phyloP scores from a whole-genome alignment of 2,113 vertebrate species.

The Otolemur garnettii region DNA sequence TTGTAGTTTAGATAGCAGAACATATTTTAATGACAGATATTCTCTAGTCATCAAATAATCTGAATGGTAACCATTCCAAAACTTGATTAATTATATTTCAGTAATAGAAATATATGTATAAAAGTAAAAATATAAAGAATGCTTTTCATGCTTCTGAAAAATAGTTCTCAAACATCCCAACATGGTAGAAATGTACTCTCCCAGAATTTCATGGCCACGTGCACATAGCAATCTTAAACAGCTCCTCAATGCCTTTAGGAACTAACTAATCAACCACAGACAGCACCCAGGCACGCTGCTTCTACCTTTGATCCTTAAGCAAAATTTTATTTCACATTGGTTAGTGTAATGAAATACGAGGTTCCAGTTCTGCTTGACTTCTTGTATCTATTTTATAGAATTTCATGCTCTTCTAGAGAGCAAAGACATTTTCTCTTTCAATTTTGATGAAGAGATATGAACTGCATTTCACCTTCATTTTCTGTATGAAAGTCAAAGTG shows the following conservation, averaged over 20 bases:
- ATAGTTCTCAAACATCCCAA: neutral
- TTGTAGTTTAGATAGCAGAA: neutral
- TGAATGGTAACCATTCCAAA: neutral
- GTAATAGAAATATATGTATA: neutral
- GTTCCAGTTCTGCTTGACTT: slow-evolving; percentile 61
- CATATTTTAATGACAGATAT: neutral
- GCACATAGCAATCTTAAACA: neutral
- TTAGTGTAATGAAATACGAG: neutral
- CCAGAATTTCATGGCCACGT: neutral
- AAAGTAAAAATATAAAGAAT: slow-evolving; percentile 27
- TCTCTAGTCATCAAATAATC: neutral
- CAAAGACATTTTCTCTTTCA: slow-evolving; percentile 1
- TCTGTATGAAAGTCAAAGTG: slow-evolving; percentile 41
- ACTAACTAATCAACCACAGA: neutral
- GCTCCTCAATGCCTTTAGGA: neutral
- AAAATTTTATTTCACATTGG: neutral
- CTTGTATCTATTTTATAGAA: slow-evolving; percentile 39
- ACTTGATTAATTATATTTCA: neutral
- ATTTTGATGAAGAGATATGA: slow-evolving; percentile 31
- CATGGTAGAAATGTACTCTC: neutral
- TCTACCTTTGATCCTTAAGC: slow-evolving; percentile 15
- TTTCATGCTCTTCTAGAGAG: slow-evolving; percentile 27
- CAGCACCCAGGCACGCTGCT: neutral
- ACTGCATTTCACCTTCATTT: slow-evolving; percentile 13
- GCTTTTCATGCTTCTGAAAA: neutral